These are phyloP conservation scores for Distichodus sexfasciatus DNA, from an alignment of 2,797 vertebrate species.

Conservation along the genomic window DNA sequence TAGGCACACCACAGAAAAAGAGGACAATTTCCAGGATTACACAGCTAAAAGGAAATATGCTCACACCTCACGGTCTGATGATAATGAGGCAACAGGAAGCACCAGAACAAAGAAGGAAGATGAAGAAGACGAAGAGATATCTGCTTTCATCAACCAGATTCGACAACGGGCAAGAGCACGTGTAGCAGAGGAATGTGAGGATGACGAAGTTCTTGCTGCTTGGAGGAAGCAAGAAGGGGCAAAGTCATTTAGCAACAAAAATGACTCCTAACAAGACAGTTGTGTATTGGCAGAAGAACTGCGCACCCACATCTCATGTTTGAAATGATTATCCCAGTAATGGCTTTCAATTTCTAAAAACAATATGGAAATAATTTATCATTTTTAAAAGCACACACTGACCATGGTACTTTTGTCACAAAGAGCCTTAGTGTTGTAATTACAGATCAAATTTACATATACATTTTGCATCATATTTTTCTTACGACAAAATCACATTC, in stretches of 20 bases:
- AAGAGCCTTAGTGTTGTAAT: too few relatives aligned
- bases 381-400: too few relatives aligned
- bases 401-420: too few relatives aligned
- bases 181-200: conserved; percentile 79
- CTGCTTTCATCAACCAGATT: conserved; percentile 70
- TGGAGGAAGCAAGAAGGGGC: conserved; percentile 86
- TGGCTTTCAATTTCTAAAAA: neutral
- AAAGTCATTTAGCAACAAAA: conserved; percentile 51
- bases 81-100: conserved; percentile 61
- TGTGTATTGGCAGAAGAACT: neutral
- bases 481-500: too few relatives aligned
- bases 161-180: conserved; percentile 72
- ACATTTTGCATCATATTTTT: too few relatives aligned
- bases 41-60: conserved; percentile 77
- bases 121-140: conserved; percentile 78
- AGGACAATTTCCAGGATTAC: conserved; percentile 65
- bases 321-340: neutral
- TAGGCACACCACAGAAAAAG: conserved; percentile 64
- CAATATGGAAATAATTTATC: too few relatives aligned
- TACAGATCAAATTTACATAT: too few relatives aligned
- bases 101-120: conserved; percentile 59
- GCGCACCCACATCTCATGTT: neutral
- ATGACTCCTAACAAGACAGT: conserved; percentile 6
- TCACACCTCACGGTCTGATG: conserved; percentile 69
- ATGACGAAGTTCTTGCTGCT: conserved; percentile 85